phyloP scores from a whole-genome alignment of 2,113 vertebrate genomes.

The Hiodon alosoides region DNA sequence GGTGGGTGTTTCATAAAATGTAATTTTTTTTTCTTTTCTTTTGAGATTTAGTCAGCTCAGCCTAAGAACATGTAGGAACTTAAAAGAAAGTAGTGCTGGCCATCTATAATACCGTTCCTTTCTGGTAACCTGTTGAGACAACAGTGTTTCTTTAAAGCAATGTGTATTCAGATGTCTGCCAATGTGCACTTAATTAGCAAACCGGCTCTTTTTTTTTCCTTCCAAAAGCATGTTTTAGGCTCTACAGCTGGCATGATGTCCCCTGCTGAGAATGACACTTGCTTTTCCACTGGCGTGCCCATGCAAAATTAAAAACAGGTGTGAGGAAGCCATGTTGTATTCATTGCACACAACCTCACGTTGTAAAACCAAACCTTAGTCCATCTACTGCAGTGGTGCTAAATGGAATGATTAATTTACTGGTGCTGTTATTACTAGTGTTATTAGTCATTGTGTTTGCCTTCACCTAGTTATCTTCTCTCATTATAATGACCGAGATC shows the following conservation, averaged over 20 bases:
- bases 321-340: not conserved
- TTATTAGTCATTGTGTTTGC: too few species aligned
- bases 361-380: not conserved
- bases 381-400: not conserved
- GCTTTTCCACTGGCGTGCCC: conserved; percentile 20
- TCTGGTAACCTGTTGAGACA: conserved; percentile 34
- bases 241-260: conserved; percentile 35
- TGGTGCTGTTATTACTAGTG: not conserved
- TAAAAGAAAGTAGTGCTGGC: conserved; percentile 25
- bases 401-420: not conserved
- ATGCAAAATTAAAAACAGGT: conserved; percentile 2
- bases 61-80: conserved; percentile 34
- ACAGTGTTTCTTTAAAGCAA: conserved; percentile 10
- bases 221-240: conserved; percentile 18
- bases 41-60: conserved; percentile 47
- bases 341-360: not conserved
- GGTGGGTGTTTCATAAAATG: conserved; percentile 31
- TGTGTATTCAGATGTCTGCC: conserved; percentile 24
- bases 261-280: conserved; percentile 12
- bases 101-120: conserved; percentile 43
- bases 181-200: conserved; percentile 24
- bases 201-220: conserved; percentile 28
- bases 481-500: too few species aligned
- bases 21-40: conserved; percentile 44
- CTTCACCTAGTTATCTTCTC: too few species aligned